phyloP scores from a whole-genome alignment of 2,888 invertebrate species.

The Dioctria rufipes region DNA sequence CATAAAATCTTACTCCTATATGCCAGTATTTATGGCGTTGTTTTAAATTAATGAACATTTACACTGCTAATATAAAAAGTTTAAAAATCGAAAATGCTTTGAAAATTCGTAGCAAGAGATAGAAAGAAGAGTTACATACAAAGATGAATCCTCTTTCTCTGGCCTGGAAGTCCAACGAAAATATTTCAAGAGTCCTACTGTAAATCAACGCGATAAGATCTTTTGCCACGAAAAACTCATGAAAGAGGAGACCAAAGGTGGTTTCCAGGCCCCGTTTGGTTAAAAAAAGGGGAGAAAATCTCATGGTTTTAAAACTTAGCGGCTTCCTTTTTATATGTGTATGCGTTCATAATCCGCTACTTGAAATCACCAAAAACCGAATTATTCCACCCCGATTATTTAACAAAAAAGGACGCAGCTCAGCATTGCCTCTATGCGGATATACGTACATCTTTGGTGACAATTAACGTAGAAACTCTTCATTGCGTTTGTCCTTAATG shows the following conservation, averaged over 20 bases:
- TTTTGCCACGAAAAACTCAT: slow-evolving; percentile 8
- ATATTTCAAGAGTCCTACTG: slow-evolving; percentile 48
- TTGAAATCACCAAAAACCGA: not conserved
- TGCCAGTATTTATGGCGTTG: no score
- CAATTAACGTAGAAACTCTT: slow-evolving; percentile 55
- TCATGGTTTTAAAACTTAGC: slow-evolving; percentile 19
- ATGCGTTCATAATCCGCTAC: not conserved
- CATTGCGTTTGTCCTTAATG: slow-evolving; percentile 60
- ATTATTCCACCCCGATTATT: not conserved
- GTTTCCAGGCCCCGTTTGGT: not conserved
- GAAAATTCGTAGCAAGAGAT: not conserved
- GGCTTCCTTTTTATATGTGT: slow-evolving; percentile 1
- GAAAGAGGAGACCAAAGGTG: not conserved
- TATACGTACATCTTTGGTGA: not conserved
- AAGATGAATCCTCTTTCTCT: slow-evolving; percentile 2
- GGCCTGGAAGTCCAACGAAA: slow-evolving; percentile 28
- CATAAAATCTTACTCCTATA: no score
- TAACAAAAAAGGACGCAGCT: not conserved
- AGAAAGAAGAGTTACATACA: not conserved
- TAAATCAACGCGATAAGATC: slow-evolving; percentile 54
- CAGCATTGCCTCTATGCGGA: slow-evolving; percentile 13
- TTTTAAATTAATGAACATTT: not conserved
- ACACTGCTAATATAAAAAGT: not conserved
- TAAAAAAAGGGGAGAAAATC: slow-evolving; percentile 34
- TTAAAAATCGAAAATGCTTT: not conserved